Percentiles rank a stretch among this genome's conserved stretches.
Conservation (phyloP, 2,797 vertebrate species). For the Cyprinella venusta region DNA sequence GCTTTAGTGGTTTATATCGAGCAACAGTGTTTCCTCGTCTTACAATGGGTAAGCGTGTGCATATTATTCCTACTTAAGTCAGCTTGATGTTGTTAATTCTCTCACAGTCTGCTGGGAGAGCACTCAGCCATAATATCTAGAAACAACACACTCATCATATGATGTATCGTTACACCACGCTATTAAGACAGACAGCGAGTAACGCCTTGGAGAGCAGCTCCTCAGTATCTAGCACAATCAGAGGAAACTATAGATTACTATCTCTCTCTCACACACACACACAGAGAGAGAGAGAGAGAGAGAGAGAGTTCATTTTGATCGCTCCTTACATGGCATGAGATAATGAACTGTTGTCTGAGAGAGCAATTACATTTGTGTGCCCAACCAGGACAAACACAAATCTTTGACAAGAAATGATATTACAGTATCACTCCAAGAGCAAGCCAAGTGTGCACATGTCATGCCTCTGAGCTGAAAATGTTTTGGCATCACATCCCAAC, state of each 20-base stretch:
- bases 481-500: constrained; percentile 23
- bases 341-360: constrained; percentile 53
- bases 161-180: constrained; percentile 52
- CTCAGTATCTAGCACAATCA: constrained; percentile 36
- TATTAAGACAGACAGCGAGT: constrained; percentile 57
- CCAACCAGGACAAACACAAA: constrained; percentile 54
- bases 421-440: constrained; percentile 36
- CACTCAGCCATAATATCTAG: constrained; percentile 47
- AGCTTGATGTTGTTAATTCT: constrained; percentile 44
- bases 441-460: constrained; percentile 18
- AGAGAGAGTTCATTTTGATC: constrained; percentile 41
- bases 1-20: constrained; percentile 18
- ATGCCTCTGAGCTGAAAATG: constrained; percentile 5
- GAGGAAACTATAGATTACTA: constrained; percentile 55
- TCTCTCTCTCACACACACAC: constrained; percentile 32
- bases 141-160: constrained; percentile 50
- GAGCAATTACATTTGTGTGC: constrained; percentile 49
- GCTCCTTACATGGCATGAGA: constrained; percentile 44
- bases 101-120: constrained; percentile 32
- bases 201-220: constrained; percentile 37
- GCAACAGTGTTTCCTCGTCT: constrained; percentile 30
- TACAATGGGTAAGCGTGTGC: constrained; percentile 14
- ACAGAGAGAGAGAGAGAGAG: too few relatives aligned
- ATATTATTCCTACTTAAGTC: constrained; percentile 49
- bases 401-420: constrained; percentile 51